These are phyloP conservation scores for Aurelia sp. DNA, from an alignment of 30 jellyfish, hydroid and myxozoan genomes.

Conservation along the genomic window DNA sequence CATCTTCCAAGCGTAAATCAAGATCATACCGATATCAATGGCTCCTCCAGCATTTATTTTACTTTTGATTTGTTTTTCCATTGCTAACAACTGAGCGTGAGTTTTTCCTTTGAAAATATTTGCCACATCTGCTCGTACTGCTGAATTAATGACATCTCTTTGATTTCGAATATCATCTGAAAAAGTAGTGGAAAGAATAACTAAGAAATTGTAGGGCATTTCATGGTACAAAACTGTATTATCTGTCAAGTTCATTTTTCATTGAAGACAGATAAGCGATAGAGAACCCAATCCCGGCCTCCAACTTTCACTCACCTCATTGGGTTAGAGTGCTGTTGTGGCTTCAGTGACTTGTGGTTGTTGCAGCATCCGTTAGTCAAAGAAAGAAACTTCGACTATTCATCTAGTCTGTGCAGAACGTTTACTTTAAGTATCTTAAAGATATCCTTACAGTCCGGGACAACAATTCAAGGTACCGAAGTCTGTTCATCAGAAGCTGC, in stretches of 20 bases:
- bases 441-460: too few relatives aligned
- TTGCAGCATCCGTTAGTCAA: not conserved
- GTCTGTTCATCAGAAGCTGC: too few relatives aligned
- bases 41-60: slow-evolving; percentile 96
- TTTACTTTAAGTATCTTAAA: not conserved
- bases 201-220: too few relatives aligned
- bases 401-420: not conserved
- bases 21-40: slow-evolving; percentile 83
- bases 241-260: too few relatives aligned
- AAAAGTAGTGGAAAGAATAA: not conserved
- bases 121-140: slow-evolving; percentile 85
- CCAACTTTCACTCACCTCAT: too few relatives aligned
- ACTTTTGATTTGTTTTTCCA: slow-evolving; percentile 84
- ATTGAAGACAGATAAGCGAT: too few relatives aligned
- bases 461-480: too few relatives aligned
- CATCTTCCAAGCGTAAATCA: not conserved
- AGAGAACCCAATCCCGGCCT: too few relatives aligned
- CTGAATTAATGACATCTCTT: slow-evolving; percentile 93
- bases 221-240: too few relatives aligned
- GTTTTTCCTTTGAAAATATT: slow-evolving; percentile 85
- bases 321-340: too few relatives aligned
- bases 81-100: slow-evolving; percentile 78
- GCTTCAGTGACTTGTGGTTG: too few relatives aligned
- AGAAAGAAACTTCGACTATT: not conserved
- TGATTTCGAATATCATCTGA: slow-evolving; percentile 55